These are phyloP conservation scores for Nothocercus julius DNA, from an alignment of 2,113 vertebrate species.

Conservation along the genomic window DNA sequence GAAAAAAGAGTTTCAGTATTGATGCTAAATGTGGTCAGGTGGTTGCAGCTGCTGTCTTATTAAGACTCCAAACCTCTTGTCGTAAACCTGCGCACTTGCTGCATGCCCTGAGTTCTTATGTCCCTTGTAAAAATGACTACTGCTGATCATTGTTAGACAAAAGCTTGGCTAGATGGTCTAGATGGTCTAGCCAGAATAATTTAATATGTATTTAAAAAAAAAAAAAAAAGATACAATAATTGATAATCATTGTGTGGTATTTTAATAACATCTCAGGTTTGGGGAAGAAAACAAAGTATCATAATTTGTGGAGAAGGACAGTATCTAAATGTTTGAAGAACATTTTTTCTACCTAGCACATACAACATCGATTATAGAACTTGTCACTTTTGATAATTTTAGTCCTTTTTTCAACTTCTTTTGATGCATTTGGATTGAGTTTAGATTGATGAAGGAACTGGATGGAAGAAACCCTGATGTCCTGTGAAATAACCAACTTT, in stretches of 20 bases:
- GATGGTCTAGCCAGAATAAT: neutral
- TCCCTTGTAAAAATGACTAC: neutral
- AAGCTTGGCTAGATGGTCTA: accelerated
- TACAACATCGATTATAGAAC: neutral
- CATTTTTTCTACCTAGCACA: neutral
- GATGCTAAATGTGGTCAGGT: neutral
- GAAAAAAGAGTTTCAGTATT: neutral
- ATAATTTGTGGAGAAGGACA: neutral
- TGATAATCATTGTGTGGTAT: accelerated
- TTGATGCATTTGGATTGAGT: neutral
- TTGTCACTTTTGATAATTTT: neutral
- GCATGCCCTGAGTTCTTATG: neutral
- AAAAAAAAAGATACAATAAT: neutral
- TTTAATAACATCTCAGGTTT: neutral
- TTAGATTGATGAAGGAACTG: neutral
- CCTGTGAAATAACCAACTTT: neutral
- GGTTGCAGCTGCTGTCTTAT: neutral
- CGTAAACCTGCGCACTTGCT: neutral
- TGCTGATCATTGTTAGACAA: neutral
- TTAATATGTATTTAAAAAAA: neutral
- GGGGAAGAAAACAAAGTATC: neutral
- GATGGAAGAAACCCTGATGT: neutral
- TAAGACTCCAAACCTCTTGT: neutral
- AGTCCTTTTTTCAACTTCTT: neutral
- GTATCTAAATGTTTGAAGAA: neutral